phyloP scores from a whole-genome alignment of 2,888 invertebrate genomes.

The Eurytoma adleriae region DNA sequence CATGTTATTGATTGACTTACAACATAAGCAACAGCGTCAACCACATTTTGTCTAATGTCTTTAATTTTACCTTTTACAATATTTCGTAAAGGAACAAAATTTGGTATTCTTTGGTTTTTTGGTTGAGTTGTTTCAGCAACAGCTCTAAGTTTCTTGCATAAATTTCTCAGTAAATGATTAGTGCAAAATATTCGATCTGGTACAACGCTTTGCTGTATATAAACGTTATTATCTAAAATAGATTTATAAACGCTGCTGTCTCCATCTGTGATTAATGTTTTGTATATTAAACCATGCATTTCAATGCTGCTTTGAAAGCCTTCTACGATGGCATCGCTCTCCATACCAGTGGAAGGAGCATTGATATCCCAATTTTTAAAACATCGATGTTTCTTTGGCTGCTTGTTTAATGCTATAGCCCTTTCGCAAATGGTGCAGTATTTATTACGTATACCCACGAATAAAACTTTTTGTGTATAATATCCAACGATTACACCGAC shows the following conservation, averaged over 20 bases:
- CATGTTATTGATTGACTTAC: not conserved
- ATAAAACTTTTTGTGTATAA: slow-evolving; percentile 51
- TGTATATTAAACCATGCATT: slow-evolving; percentile 15
- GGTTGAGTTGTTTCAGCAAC: not conserved
- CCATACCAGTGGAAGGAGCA: slow-evolving; percentile 62
- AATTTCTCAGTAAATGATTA: not conserved
- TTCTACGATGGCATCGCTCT: slow-evolving; percentile 45
- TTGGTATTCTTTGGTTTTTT: not conserved
- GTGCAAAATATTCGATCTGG: slow-evolving; percentile 31
- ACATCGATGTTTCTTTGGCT: slow-evolving; percentile 57
- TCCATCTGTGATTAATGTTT: slow-evolving; percentile 59
- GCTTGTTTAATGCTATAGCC: not conserved
- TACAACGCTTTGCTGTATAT: slow-evolving; percentile 48
- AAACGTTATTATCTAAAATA: slow-evolving; percentile 61
- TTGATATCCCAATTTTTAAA: slow-evolving; percentile 61
- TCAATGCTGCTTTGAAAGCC: slow-evolving; percentile 51
- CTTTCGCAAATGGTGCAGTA: not conserved
- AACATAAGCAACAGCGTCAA: not conserved
- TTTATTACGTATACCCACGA: not conserved
- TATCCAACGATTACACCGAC: slow-evolving; percentile 34
- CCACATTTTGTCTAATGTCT: not conserved
- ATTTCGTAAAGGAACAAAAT: not conserved
- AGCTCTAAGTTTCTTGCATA: not conserved
- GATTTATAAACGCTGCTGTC: slow-evolving; percentile 67
- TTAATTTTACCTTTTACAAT: not conserved